Base-by-base conservation (phyloP, 2,113 vertebrate species). In the Calidris pygmaea region DNA sequence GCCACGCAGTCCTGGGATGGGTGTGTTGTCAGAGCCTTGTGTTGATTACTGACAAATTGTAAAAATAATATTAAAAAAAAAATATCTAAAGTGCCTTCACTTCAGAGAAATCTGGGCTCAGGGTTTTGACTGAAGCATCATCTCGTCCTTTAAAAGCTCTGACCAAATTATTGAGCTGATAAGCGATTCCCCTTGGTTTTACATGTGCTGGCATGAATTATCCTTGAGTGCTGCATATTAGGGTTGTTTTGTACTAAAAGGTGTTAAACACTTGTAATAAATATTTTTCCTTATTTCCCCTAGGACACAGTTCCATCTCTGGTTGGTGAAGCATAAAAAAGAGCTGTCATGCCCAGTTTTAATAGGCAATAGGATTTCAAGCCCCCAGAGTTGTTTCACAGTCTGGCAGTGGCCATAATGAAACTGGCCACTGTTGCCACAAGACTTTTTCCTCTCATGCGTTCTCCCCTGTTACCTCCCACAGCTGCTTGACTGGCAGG, bases 251-350 rank as follows among this genome's bases (percentile, higher is more conserved):
- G 97, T 97, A 97, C 96, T 97, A 97, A 97, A 97, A 97, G 97
- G 97, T 97, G 97, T 97, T 97, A 97, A 97, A 97, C 97, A 97
- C 97, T 97, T 97, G 97, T 97, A 97, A 97, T 97, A 97, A 97
- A 97, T 97, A 97, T 97, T 97, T 97, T 97, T 97, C 97, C 95
- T 97, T 97, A 97, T 97, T 97, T 97, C 97, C 96, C 97, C 68
- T 85, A 97, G 97, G 97, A 97, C 90, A 79, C 91, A 83, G 95
- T 94, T 97, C 97, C 93, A 97, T 97, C 97, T 96, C 97, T 97
- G 96, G 95, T 96, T 97, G 97, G 97, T 97, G 97, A 97, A 97
- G 97, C 97, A 97, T 97, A 97, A 97, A 97, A 97, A 97, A 97
- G 97, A 97, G 96, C 97, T 95, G 97, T 96, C 96, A 97, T 97